These are phyloP conservation scores for Gortyna flavago DNA, from an alignment of 2,888 invertebrate genomes.

Conservation along the genomic window DNA sequence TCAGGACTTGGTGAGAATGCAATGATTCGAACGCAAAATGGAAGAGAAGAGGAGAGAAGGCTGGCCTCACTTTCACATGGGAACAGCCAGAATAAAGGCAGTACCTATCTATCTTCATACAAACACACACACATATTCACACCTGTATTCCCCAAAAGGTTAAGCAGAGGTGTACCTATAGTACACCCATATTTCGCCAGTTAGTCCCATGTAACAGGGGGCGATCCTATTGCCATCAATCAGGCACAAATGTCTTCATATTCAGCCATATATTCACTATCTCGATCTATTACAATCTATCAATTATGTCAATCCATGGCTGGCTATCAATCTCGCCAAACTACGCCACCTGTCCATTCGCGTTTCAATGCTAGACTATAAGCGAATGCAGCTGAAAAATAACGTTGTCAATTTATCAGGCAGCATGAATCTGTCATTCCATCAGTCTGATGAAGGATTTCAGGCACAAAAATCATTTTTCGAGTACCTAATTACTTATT, in stretches of 20 bases:
- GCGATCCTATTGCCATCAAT: too few relatives aligned
- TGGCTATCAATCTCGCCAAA: background rate
- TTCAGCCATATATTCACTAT: background rate
- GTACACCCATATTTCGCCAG: too few relatives aligned
- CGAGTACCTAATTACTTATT: background rate
- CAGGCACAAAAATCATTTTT: too few relatives aligned
- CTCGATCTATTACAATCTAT: constrained; percentile 5
- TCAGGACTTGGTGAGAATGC: background rate
- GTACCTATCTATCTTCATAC: too few relatives aligned
- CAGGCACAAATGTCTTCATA: background rate
- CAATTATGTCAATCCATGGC: background rate
- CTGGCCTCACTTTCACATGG: too few relatives aligned
- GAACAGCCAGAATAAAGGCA: too few relatives aligned
- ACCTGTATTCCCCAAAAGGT: too few relatives aligned
- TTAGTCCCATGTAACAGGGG: too few relatives aligned
- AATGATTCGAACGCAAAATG: too few relatives aligned
- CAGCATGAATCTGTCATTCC: background rate
- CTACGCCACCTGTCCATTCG: background rate
- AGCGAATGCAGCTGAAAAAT: background rate
- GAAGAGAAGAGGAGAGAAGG: background rate
- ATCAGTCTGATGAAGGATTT: background rate
- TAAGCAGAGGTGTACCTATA: too few relatives aligned
- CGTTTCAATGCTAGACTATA: background rate
- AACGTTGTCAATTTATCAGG: background rate
- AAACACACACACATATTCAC: too few relatives aligned